Conservation (phyloP, 2,797 vertebrate species). For the Amphiprion clarkii region DNA sequence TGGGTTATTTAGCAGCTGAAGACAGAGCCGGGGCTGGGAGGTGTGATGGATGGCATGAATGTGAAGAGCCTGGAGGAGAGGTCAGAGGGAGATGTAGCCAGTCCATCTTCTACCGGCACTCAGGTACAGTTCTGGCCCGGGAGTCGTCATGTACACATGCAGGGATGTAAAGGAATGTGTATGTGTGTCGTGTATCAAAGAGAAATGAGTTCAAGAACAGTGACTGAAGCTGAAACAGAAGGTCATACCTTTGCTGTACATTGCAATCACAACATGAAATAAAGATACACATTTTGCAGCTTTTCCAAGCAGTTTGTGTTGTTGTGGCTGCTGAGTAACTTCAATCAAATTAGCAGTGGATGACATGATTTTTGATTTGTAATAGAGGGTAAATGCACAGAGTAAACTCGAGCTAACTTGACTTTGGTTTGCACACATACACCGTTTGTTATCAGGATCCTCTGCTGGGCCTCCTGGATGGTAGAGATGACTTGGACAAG, state of each 20-base stretch:
- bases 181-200: neutral
- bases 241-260: neutral
- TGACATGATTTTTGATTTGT: neutral
- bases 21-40: slow-evolving; percentile 89
- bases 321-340: neutral
- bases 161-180: neutral
- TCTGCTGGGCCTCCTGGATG: slow-evolving; percentile 91
- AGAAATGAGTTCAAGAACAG: neutral
- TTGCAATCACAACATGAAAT: no score
- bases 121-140: slow-evolving; percentile 86
- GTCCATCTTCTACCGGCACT: slow-evolving; percentile 94
- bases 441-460: slow-evolving; percentile 87
- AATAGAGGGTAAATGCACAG: neutral
- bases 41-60: slow-evolving; percentile 86
- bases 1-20: slow-evolving; percentile 86
- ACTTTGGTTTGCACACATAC: neutral
- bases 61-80: slow-evolving; percentile 91
- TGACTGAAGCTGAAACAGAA: neutral
- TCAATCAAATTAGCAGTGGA: neutral
- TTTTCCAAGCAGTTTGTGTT: neutral
- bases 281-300: neutral
- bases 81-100: slow-evolving; percentile 94
- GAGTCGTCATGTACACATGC: neutral
- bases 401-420: neutral
- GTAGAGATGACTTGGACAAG: slow-evolving; percentile 94